phyloP scores from a whole-genome alignment of 1,140 invertebrate genomes.

The Pseudomyrmex dendroicus region DNA sequence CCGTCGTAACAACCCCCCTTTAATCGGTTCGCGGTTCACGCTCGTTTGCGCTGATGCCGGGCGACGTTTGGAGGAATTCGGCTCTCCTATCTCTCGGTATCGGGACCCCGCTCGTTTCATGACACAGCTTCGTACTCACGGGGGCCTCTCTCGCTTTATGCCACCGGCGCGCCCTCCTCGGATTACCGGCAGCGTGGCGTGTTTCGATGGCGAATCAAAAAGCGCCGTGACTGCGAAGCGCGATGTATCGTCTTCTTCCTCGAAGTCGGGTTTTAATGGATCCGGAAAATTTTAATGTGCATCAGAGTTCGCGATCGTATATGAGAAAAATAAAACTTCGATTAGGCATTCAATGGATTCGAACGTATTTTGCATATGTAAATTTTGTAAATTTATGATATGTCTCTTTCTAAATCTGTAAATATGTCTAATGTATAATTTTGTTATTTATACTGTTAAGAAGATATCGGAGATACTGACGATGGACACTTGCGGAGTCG shows the following conservation, averaged over 20 bases:
- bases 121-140: slow-evolving; percentile 58
- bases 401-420: no score
- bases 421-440: no score
- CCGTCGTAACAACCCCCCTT: slow-evolving; percentile 34
- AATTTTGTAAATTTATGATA: no score
- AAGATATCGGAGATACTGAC: no score
- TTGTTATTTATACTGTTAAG: no score
- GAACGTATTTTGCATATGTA: no score
- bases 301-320: no score
- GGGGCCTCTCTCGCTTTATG: not conserved
- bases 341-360: no score
- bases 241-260: not conserved
- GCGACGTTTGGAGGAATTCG: slow-evolving; percentile 54
- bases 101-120: slow-evolving; percentile 17
- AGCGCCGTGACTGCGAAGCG: not conserved
- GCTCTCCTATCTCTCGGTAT: slow-evolving; percentile 6
- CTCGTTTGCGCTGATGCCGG: slow-evolving; percentile 67
- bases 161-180: slow-evolving; percentile 15
- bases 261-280: not conserved
- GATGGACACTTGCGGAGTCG: no score
- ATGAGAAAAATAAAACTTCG: no score
- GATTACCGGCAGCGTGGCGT: not conserved
- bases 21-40: slow-evolving; percentile 67
- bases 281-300: not conserved
- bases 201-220: slow-evolving; percentile 12